Percentiles rank a stretch among this genome's conserved stretches.
phyloP scores from a whole-genome alignment of 2,888 invertebrate species.

The Oxytorus armatus region DNA sequence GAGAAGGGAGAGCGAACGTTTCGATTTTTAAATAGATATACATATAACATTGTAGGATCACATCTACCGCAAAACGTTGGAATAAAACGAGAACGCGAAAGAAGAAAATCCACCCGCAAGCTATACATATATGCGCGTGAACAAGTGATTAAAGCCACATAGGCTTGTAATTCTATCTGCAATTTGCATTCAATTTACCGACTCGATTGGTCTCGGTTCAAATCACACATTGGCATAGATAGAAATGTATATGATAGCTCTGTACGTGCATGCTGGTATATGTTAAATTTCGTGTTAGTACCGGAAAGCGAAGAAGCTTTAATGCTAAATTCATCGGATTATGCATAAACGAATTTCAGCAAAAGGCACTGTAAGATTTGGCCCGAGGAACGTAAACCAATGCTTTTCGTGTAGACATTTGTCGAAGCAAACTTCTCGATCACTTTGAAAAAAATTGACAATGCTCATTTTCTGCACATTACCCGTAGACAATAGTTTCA shows the following conservation, averaged over 20 bases:
- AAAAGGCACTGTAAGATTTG: slow-evolving; percentile 1
- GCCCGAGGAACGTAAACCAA: no score
- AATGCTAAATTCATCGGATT: slow-evolving; percentile 51
- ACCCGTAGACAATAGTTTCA: no score
- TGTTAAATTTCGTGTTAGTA: slow-evolving; percentile 17
- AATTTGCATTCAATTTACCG: slow-evolving; percentile 79
- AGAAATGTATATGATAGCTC: no score
- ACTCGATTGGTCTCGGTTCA: slow-evolving; percentile 71
- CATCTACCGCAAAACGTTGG: slow-evolving; percentile 6
- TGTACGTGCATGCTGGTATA: slow-evolving; percentile 11
- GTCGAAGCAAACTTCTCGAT: no score
- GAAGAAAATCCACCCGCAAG: slow-evolving; percentile 68
- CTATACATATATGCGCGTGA: slow-evolving; percentile 13
- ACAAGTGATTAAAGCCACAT: slow-evolving; percentile 69
- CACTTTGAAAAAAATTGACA: no score
- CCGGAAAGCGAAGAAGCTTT: slow-evolving; percentile 4
- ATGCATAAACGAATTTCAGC: slow-evolving; percentile 28
- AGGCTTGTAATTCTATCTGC: slow-evolving; percentile 78
- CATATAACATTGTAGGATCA: slow-evolving; percentile 4
- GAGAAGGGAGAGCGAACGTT: slow-evolving; percentile 28
- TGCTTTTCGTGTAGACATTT: no score
- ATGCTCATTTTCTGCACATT: no score
- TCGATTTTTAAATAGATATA: slow-evolving; percentile 3
- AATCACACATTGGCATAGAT: slow-evolving; percentile 14
- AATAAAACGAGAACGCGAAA: slow-evolving; percentile 26